Evolutionary conservation across 2,888 invertebrate genomes (phyloP).

Genomic region (Aleiodes testaceus): DNA sequence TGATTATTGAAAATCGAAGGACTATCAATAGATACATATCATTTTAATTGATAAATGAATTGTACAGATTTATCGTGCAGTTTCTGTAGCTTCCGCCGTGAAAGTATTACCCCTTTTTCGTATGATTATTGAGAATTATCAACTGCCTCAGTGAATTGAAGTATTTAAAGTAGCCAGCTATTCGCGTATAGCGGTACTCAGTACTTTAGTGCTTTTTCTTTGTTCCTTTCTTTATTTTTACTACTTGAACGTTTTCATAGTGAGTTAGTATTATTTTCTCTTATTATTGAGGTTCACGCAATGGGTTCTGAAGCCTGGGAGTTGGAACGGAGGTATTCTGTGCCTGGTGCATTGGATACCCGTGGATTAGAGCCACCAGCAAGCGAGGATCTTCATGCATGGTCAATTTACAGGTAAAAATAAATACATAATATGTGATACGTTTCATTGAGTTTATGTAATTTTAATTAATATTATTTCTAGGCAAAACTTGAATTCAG

Average conservation of each 20-base stretch:
- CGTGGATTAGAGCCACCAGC: constrained; percentile 80
- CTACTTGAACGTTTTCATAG: neutral
- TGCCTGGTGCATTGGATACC: constrained; percentile 87
- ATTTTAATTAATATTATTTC: constrained; percentile 49
- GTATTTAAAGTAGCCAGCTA: too few species aligned
- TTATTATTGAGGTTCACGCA: constrained; percentile 42
- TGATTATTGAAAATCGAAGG: too few species aligned
- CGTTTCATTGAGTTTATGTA: too few species aligned
- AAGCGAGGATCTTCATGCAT: constrained; percentile 94
- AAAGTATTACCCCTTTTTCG: too few species aligned
- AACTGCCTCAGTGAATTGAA: too few species aligned
- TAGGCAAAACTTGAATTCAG: constrained; percentile 95
- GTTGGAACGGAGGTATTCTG: constrained; percentile 89
- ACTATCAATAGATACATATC: too few species aligned
- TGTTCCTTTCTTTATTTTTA: neutral
- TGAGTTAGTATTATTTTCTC: constrained; percentile 1
- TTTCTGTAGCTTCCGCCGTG: too few species aligned
- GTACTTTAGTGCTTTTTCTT: neutral
- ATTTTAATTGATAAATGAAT: too few species aligned
- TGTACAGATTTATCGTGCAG: too few species aligned
- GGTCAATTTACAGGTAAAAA: constrained; percentile 91
- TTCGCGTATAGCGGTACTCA: too few species aligned
- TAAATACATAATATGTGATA: constrained; percentile 3
- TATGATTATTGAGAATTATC: too few species aligned
- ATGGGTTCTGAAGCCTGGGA: constrained; percentile 77